phyloP scores from a whole-genome alignment of 1,140 invertebrate genomes.

The Liolophura sinensis region DNA sequence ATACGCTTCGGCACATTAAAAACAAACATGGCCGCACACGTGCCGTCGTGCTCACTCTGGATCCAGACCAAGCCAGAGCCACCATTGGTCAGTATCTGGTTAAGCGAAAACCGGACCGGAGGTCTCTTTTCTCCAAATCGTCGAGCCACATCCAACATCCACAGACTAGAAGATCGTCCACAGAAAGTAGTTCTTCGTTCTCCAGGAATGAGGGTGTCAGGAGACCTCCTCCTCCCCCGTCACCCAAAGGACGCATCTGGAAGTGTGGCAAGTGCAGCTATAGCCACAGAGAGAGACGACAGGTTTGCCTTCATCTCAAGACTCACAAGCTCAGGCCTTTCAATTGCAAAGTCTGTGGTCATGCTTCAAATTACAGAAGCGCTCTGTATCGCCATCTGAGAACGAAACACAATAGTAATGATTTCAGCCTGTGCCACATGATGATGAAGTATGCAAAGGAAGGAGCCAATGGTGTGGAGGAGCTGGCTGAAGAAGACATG shows the following conservation, averaged over 20 bases:
- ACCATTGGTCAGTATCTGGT: constrained; percentile 7
- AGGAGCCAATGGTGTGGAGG: background rate
- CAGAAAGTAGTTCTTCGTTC: background rate
- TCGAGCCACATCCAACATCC: no score
- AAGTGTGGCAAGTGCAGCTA: constrained; percentile 48
- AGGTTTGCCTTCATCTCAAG: constrained; percentile 41
- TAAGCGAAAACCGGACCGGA: background rate
- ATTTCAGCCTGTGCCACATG: constrained; percentile 23
- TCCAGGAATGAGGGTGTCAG: constrained; percentile 9
- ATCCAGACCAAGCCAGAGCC: constrained; percentile 30
- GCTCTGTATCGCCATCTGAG: constrained; percentile 41
- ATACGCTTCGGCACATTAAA: constrained; percentile 48
- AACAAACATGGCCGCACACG: constrained; percentile 36
- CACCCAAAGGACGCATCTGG: constrained; percentile 29
- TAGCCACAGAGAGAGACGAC: constrained; percentile 29
- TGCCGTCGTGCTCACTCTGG: constrained; percentile 35
- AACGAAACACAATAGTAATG: constrained; percentile 31
- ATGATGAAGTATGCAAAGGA: constrained; percentile 32
- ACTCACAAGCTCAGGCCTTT: constrained; percentile 44
- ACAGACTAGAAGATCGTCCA: no score
- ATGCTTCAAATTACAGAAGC: constrained; percentile 39
- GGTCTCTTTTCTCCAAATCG: background rate
- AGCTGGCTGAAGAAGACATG: constrained; percentile 2
- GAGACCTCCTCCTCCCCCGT: background rate
- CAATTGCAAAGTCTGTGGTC: constrained; percentile 38